These are phyloP conservation scores for Drosophila affinis DNA, from an alignment of 2,888 invertebrate genomes.

Conservation along the genomic window DNA sequence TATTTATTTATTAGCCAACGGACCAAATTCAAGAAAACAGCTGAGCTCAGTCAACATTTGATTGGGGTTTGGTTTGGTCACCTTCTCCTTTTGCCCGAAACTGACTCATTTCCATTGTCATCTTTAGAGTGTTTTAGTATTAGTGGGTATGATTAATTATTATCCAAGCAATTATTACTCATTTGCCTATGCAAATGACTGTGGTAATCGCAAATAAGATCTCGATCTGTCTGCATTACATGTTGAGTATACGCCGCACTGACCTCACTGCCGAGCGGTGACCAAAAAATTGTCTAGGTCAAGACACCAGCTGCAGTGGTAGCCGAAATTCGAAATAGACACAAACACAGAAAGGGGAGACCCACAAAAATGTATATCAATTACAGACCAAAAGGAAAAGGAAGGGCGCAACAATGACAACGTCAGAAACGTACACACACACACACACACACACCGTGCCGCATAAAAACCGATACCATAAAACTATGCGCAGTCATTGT, in stretches of 20 bases:
- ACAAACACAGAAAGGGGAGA: conserved; percentile 1
- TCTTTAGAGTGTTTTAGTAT: conserved; percentile 3
- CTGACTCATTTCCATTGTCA: conserved; percentile 40
- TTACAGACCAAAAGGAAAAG: conserved; percentile 42
- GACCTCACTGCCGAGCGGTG: conserved; percentile 51
- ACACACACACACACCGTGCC: too few relatives aligned
- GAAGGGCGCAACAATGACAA: conserved; percentile 46
- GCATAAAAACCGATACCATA: conserved; percentile 49
- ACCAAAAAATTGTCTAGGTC: conserved; percentile 68
- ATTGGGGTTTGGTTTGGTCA: conserved; percentile 14
- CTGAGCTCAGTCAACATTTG: conserved; percentile 12
- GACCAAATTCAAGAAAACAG: conserved; percentile 17
- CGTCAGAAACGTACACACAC: conserved; percentile 32
- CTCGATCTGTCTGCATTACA: conserved; percentile 14
- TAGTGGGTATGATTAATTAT: conserved; percentile 21
- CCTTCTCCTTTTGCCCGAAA: conserved; percentile 8
- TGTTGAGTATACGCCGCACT: conserved; percentile 39
- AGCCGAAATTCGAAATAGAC: not conserved
- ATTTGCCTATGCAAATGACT: conserved; percentile 30
- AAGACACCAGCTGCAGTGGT: conserved; percentile 58
- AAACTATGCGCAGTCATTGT: conserved; percentile 77
- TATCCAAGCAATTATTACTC: conserved; percentile 24
- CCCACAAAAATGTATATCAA: conserved; percentile 50
- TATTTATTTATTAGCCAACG: conserved; percentile 27
- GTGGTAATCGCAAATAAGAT: conserved; percentile 10